Evolutionary conservation across 2,888 invertebrate species (phyloP), one percentile per base, ranked within the genome.

Genomic region (Thyatira batis): DNA sequence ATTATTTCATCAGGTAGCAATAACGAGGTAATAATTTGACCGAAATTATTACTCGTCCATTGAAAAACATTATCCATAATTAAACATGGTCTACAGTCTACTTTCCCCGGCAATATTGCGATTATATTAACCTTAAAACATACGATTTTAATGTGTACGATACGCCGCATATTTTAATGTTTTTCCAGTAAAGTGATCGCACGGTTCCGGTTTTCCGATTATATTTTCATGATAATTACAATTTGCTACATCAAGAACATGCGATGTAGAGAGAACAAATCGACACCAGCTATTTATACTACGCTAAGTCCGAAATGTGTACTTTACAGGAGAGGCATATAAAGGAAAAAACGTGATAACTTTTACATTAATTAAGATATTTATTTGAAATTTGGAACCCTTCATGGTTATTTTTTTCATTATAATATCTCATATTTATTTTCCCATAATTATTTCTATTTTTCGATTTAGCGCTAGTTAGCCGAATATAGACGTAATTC

Each of bases 151-250:
- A 56, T 56, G 53, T 54, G 50, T 50, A 48, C 13, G 54, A 57
- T 28, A 13, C 13, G 33, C n/a, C 57, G 60, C 57, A 57, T 58
- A 63, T 65, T 25, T 58, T 59, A 55, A 63, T 60, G 60, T 49
- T 61, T 62, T 60, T 58, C 61, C 55, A 51, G 39, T 33, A 44
- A 50, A 46, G 51, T 52, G 50, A 46, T 52, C 33, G 50, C 54
- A 52, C 45, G 71, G 72, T 71, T 71, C 66, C 65, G 62, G 66
- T 65, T 64, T 64, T 58, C 57, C 63, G 62, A 63, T 45, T 64
- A 59, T 55, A 73, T 73, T 75, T 73, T 75, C 68, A 72, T 67
- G 69, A 65, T 67, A 66, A 63, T 71, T 53, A 52, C 54, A 52
- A 20, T 17, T 17, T 10, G 13, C 25, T 5, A 13, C 45, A 13